Conservation (phyloP, 2,113 vertebrate species). For the Gobiocypris rarus region DNA sequence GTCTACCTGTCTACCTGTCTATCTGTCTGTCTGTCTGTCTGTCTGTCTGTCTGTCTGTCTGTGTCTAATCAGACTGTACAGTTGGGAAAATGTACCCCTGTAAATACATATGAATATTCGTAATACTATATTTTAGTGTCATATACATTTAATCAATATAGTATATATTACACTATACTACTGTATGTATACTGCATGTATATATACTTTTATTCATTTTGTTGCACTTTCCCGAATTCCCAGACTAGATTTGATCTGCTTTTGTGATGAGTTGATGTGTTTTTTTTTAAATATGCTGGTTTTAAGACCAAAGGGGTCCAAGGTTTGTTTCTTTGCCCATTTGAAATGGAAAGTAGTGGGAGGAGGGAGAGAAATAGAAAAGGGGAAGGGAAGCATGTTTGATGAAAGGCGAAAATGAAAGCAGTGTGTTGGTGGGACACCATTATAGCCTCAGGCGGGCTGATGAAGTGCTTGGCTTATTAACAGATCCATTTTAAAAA, state of each 20-base stretch:
- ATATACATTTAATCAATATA: too few relatives aligned
- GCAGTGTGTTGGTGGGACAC: conserved; percentile 45
- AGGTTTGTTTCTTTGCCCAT: conserved; percentile 53
- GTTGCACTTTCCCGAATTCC: background rate
- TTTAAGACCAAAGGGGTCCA: conserved; percentile 23
- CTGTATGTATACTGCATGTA: background rate
- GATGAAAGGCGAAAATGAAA: conserved; percentile 58
- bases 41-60: background rate
- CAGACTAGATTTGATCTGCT: conserved; percentile 34
- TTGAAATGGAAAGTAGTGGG: conserved; percentile 49
- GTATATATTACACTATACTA: too few relatives aligned
- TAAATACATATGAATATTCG: too few relatives aligned
- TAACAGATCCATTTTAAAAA: conserved; percentile 55
- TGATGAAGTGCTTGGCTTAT: conserved; percentile 60
- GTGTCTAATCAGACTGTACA: too few relatives aligned
- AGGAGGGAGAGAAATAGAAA: conserved; percentile 48
- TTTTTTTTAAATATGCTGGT: conserved; percentile 35
- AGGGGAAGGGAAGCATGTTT: conserved; percentile 46
- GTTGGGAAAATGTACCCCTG: background rate
- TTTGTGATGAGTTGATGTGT: conserved; percentile 17
- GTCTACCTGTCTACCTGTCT: background rate
- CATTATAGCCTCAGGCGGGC: conserved; percentile 55
- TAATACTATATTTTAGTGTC: too few relatives aligned
- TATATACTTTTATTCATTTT: background rate
- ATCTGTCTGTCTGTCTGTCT: background rate